phyloP scores from a whole-genome alignment of 2,888 invertebrate genomes.

The Lasius platythorax region DNA sequence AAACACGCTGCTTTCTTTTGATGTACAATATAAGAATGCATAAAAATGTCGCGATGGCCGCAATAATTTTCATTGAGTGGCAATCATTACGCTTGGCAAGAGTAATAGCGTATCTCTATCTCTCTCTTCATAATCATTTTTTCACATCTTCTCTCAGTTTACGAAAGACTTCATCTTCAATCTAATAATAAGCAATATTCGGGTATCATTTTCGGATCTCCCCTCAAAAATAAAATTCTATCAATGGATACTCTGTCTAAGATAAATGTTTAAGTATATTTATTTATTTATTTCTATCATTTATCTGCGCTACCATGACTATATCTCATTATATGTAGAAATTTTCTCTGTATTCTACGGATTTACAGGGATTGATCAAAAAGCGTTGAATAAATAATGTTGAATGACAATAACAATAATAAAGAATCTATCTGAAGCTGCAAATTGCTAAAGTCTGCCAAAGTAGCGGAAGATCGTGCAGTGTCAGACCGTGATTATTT shows the following conservation, averaged over 20 bases:
- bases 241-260: background rate
- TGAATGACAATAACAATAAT: background rate
- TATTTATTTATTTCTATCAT: background rate
- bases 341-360: background rate
- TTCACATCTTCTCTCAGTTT: background rate
- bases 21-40: background rate
- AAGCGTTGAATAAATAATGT: background rate
- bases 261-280: background rate
- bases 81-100: background rate
- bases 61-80: constrained; percentile 17
- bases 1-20: constrained; percentile 32
- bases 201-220: background rate
- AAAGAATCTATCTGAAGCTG: background rate
- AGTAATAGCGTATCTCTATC: background rate
- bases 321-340: background rate
- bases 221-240: background rate
- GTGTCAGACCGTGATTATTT: constrained; percentile 28
- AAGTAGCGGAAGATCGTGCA: background rate
- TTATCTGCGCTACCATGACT: background rate
- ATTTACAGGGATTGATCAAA: background rate
- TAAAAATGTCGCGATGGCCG: background rate
- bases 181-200: background rate
- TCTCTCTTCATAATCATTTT: too few relatives aligned
- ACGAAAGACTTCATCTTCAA: background rate
- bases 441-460: background rate